Conservation (phyloP, 2,888 invertebrate genomes). For the Chymomyza amoena region DNA sequence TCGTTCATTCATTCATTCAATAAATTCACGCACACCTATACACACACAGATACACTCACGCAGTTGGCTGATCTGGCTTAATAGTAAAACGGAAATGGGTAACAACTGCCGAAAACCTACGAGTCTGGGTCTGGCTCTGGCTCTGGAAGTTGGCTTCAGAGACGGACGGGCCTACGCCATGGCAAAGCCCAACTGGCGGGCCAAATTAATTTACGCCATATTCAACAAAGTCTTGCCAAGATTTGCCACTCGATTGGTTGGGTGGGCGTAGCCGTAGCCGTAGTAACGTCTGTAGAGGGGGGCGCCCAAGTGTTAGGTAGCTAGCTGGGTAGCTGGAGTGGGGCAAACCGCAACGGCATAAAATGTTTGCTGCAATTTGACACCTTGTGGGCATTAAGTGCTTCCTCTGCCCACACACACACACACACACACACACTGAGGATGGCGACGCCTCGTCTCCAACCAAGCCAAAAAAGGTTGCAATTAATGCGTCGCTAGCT, state of each 20-base stretch:
- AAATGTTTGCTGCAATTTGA: constrained; percentile 69
- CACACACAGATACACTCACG: not conserved
- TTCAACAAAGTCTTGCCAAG: not conserved
- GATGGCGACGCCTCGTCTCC: constrained; percentile 66
- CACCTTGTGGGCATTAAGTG: constrained; percentile 78
- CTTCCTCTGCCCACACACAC: constrained; percentile 76
- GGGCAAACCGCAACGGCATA: not conserved
- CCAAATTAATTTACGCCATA: constrained; percentile 4
- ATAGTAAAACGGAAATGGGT: constrained; percentile 15
- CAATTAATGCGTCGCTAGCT: no score
- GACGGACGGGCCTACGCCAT: constrained; percentile 1
- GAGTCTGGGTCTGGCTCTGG: not conserved
- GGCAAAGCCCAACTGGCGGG: not conserved
- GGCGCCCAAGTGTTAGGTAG: no score
- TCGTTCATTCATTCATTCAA: not conserved
- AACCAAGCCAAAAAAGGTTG: constrained; percentile 52
- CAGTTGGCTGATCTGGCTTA: not conserved
- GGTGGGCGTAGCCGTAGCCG: constrained; percentile 32
- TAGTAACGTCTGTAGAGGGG: no score
- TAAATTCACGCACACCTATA: not conserved
- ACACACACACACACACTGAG: constrained; percentile 25
- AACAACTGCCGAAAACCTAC: constrained; percentile 24
- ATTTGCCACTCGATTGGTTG: constrained; percentile 20
- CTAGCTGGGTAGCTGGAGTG: no score
- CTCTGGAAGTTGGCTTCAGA: not conserved